phyloP scores from a whole-genome alignment of 2,888 invertebrate genomes.

The Seira musarum region DNA sequence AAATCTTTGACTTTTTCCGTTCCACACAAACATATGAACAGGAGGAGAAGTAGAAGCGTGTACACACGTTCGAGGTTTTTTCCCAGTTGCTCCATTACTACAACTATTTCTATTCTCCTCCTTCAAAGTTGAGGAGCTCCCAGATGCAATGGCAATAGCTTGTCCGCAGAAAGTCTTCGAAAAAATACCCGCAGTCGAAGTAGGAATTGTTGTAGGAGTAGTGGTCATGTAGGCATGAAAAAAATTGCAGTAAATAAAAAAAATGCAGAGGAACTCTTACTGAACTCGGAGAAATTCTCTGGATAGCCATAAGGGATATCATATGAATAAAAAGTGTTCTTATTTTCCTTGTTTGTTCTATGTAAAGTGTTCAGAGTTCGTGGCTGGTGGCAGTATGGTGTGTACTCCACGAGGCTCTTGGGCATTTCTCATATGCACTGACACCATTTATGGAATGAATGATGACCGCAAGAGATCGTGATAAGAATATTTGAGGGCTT shows the following conservation, averaged over 20 bases:
- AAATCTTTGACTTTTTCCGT: constrained; percentile 8
- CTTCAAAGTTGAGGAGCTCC: constrained; percentile 1
- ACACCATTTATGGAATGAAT: constrained; percentile 60
- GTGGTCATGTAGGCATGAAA: constrained; percentile 13
- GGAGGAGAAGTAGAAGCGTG: not conserved
- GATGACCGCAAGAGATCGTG: constrained; percentile 59
- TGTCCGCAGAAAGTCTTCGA: not conserved
- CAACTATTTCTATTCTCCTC: no score
- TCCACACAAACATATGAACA: not conserved
- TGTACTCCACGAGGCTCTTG: constrained; percentile 52
- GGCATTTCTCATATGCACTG: constrained; percentile 57
- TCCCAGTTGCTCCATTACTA: constrained; percentile 53
- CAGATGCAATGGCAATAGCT: constrained; percentile 36
- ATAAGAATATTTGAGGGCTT: constrained; percentile 60
- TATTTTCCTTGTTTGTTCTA: constrained; percentile 10
- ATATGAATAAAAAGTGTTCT: constrained; percentile 15
- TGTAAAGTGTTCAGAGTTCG: not conserved
- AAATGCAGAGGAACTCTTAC: not conserved
- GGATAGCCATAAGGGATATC: constrained; percentile 43
- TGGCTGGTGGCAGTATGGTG: not conserved
- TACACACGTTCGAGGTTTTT: constrained; percentile 39
- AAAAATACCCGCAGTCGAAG: constrained; percentile 45
- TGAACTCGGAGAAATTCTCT: constrained; percentile 33
- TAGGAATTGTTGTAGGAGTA: not conserved
- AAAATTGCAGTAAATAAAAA: constrained; percentile 54